These are phyloP conservation scores for Cynoglossus semilaevis DNA, from an alignment of 2,113 vertebrate genomes.

Conservation along the genomic window DNA sequence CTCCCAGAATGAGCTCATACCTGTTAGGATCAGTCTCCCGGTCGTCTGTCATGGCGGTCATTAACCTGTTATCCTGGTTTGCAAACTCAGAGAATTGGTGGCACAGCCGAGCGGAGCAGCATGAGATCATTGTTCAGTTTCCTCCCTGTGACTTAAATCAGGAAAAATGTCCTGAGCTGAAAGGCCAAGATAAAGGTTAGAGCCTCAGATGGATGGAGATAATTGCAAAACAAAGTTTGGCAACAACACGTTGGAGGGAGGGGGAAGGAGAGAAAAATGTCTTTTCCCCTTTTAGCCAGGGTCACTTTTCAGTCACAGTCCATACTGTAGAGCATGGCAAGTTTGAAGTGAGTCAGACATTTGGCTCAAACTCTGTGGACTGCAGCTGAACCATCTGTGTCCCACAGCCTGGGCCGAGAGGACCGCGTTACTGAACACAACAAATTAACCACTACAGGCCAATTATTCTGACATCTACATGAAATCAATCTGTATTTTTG, in stretches of 20 bases:
- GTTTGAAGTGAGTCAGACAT: constrained; percentile 44
- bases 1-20: no score
- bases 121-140: constrained; percentile 22
- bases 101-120: neutral
- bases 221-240: constrained; percentile 18
- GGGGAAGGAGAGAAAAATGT: neutral
- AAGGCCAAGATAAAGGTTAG: constrained; percentile 12
- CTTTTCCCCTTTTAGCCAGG: constrained; percentile 5
- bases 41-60: constrained; percentile 20
- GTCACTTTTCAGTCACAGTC: constrained; percentile 21
- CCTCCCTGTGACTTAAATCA: constrained; percentile 23
- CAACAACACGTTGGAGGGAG: neutral
- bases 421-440: constrained; percentile 23
- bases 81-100: constrained; percentile 2
- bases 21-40: neutral
- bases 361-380: constrained; percentile 55
- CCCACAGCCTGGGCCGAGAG: constrained; percentile 47
- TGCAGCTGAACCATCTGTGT: constrained; percentile 61
- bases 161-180: constrained; percentile 17
- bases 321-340: constrained; percentile 2
- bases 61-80: constrained; percentile 11
- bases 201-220: constrained; percentile 2
- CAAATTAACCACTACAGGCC: constrained; percentile 32
- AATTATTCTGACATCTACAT: constrained; percentile 18
- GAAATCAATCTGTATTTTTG: no score